Conservation (phyloP, 2,888 invertebrate species). For the Endotricha flammealis region DNA sequence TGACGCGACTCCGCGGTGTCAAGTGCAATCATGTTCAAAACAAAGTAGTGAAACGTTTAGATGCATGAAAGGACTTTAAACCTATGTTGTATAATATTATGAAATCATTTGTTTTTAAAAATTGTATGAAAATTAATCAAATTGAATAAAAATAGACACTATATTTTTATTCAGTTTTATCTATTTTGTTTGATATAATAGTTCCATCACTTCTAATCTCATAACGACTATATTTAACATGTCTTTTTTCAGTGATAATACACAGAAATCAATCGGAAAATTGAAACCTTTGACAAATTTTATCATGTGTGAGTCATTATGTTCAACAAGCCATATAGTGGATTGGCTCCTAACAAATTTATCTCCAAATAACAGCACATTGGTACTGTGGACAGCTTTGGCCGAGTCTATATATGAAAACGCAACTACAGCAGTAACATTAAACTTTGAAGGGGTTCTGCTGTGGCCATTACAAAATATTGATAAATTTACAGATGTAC, state of each 20-base stretch:
- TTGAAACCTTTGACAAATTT: conserved; percentile 33
- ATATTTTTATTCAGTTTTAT: no score
- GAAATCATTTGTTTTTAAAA: no score
- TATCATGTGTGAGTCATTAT: conserved; percentile 26
- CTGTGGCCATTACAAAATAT: conserved; percentile 48
- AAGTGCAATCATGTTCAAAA: no score
- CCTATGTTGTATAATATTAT: no score
- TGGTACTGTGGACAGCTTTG: conserved; percentile 49
- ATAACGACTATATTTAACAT: not conserved
- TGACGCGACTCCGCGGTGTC: no score
- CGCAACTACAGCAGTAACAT: conserved; percentile 16
- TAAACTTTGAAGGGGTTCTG: conserved; percentile 29
- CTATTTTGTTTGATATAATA: no score
- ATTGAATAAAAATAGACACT: no score
- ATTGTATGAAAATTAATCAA: no score
- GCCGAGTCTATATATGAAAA: conserved; percentile 32
- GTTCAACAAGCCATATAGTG: conserved; percentile 16
- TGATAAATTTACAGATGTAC: conserved; percentile 34
- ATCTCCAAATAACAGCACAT: conserved; percentile 26
- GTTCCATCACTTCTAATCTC: no score
- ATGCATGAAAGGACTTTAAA: no score
- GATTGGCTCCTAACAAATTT: conserved; percentile 29
- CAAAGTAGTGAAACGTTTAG: no score
- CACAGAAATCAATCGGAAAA: conserved; percentile 25
- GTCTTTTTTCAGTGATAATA: conserved; percentile 27